phyloP scores from a whole-genome alignment of 2,797 vertebrate genomes.

The Amblyraja radiata region DNA sequence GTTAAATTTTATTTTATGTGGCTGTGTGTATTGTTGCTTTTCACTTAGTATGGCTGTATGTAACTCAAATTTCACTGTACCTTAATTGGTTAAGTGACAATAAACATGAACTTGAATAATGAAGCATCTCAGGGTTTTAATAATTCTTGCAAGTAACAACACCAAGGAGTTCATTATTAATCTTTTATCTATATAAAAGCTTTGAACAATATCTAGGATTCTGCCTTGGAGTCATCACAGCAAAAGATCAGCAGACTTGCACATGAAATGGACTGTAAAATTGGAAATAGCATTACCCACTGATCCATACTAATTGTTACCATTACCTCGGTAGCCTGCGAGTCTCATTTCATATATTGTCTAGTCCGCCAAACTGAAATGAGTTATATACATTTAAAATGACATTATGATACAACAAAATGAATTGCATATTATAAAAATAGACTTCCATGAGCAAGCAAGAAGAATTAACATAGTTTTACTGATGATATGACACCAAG shows the following conservation, averaged over 20 bases:
- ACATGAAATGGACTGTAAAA: not conserved
- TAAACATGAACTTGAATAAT: not conserved
- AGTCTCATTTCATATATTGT: not conserved
- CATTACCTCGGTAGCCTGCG: not conserved
- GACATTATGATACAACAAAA: not conserved
- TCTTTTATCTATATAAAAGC: not conserved
- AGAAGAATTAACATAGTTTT: not conserved
- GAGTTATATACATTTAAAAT: not conserved
- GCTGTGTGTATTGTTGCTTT: too few species aligned
- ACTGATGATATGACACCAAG: not conserved
- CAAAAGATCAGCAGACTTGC: not conserved
- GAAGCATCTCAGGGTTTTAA: not conserved
- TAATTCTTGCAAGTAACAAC: not conserved
- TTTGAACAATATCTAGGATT: not conserved
- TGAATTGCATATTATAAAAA: not conserved
- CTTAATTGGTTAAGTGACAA: too few species aligned
- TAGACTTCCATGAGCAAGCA: not conserved
- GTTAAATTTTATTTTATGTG: too few species aligned
- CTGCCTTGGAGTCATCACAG: not conserved
- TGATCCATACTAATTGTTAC: conserved; percentile 22
- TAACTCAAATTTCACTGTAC: too few species aligned
- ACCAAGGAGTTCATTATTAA: not conserved
- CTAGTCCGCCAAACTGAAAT: not conserved
- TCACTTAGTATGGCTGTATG: too few species aligned
- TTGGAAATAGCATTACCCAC: not conserved